Percentiles rank a stretch among this genome's conserved stretches.
These are phyloP conservation scores for Pseudomyrmex gracilis DNA, from an alignment of 1,140 invertebrate species.

Conservation along the genomic window DNA sequence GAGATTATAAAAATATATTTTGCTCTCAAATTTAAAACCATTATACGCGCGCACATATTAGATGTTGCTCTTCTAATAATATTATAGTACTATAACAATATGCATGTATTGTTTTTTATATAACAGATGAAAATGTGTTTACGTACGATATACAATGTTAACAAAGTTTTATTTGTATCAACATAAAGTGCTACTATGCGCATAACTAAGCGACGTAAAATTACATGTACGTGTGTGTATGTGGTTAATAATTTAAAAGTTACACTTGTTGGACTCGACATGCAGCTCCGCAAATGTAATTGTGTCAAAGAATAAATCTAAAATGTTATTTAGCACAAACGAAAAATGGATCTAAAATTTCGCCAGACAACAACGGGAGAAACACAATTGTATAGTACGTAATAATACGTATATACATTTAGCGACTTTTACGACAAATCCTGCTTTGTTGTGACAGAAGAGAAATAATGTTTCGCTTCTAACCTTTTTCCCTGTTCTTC, in stretches of 20 bases:
- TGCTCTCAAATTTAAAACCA: too few relatives aligned
- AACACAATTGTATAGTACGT: background rate
- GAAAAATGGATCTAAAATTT: slow-evolving; percentile 45
- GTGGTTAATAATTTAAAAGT: slow-evolving; percentile 2
- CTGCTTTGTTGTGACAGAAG: slow-evolving; percentile 49
- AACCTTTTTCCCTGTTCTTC: slow-evolving; percentile 51
- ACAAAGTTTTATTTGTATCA: too few relatives aligned
- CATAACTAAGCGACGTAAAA: too few relatives aligned
- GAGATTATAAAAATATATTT: background rate
- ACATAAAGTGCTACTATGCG: too few relatives aligned
- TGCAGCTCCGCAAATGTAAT: background rate
- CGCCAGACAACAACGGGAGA: background rate
- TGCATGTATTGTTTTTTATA: too few relatives aligned
- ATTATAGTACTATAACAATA: background rate
- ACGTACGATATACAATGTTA: too few relatives aligned
- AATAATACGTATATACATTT: slow-evolving; percentile 10
- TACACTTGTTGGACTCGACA: background rate
- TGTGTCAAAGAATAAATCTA: slow-evolving; percentile 20
- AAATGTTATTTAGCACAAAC: slow-evolving; percentile 16
- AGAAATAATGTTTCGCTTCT: slow-evolving; percentile 51
- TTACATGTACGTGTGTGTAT: too few relatives aligned
- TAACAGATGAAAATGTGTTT: too few relatives aligned
- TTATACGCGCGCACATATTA: background rate
- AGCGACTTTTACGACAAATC: slow-evolving; percentile 8
- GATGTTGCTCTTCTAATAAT: background rate